Evolutionary conservation across 2,797 vertebrate genomes (phyloP), one percentile per base, ranked within the genome.

Genomic region (Chrosomus eos): DNA sequence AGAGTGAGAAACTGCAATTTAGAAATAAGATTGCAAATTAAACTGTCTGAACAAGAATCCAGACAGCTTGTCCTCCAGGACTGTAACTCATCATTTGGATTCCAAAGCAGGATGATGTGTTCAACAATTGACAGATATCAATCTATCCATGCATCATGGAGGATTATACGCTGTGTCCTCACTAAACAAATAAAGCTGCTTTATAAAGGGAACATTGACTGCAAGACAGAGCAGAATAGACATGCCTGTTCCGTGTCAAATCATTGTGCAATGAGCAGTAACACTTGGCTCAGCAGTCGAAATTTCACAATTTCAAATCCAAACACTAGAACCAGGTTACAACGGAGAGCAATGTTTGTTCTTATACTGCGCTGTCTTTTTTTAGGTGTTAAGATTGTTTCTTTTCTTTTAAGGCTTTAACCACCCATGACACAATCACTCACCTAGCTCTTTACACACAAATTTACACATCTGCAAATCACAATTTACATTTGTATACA

Each of bases 301-400:
- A 33, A 77, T 84, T 73, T 60, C 82, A 74, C 55, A 71, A 76
- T 78, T 68, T 64, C 48, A 58, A 88, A 64, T 60, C 53, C 55
- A 60, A 60, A 83, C 31, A 21, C 23, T 13, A 68, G 26, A 28
- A 16, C 74, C 66, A 76, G 68, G 19, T 55, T 60, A 36, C 28
- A 58, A 43, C 19, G 36, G 40, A 73, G 8, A 55, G 18, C 71
- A 18, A 33, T 31, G 51, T 31, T 21, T 55, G 40, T 64, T 75
- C 33, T 40, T 60, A 33, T 67, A n/a, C 7, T 60, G 18, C 31
- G 4, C 33, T 53, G 72, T 70, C 36, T 72, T 38, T 45, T 64
- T 62, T 40, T 62, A 6, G 13, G 1, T 55, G 45, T 53, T 55
- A 36, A 13, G 31, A 55, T n/a, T 31, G 18, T 67, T 53, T 16